Percentiles rank a stretch among this genome's conserved stretches.
Conservation (phyloP, 2,113 vertebrate species). For the Hypanus sabinus region DNA sequence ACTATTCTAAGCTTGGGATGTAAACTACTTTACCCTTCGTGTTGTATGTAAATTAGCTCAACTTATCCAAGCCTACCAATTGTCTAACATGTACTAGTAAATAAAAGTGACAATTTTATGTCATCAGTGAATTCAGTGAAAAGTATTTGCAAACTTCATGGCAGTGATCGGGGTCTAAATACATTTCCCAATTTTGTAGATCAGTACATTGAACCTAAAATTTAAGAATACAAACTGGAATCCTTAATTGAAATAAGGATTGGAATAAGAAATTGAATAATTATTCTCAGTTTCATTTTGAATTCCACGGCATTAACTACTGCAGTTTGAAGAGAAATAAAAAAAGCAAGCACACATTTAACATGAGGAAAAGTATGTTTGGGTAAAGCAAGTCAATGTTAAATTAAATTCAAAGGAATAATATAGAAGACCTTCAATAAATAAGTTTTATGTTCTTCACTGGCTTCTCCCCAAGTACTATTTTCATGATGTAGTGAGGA, state of each 20-base stretch:
- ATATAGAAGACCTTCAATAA: background rate
- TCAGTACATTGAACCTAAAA: background rate
- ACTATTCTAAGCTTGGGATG: background rate
- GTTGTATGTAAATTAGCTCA: background rate
- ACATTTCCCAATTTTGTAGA: background rate
- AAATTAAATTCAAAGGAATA: background rate
- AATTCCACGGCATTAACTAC: background rate
- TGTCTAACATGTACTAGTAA: too few species aligned
- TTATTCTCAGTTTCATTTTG: background rate
- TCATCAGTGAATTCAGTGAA: background rate
- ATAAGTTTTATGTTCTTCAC: slow-evolving; percentile 7
- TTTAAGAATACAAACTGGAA: background rate
- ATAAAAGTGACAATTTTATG: slow-evolving; percentile 8
- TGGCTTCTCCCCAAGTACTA: background rate
- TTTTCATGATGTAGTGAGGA: background rate
- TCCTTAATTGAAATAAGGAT: background rate
- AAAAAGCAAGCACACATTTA: background rate
- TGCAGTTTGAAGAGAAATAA: background rate
- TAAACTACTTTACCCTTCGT: background rate
- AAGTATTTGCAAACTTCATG: background rate
- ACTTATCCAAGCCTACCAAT: too few species aligned
- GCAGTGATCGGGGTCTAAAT: background rate
- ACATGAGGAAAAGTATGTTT: background rate
- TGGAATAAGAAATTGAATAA: too few species aligned
- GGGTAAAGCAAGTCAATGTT: background rate